Base-by-base conservation (phyloP, 2,888 invertebrate genomes). In the Protula sp. region DNA sequence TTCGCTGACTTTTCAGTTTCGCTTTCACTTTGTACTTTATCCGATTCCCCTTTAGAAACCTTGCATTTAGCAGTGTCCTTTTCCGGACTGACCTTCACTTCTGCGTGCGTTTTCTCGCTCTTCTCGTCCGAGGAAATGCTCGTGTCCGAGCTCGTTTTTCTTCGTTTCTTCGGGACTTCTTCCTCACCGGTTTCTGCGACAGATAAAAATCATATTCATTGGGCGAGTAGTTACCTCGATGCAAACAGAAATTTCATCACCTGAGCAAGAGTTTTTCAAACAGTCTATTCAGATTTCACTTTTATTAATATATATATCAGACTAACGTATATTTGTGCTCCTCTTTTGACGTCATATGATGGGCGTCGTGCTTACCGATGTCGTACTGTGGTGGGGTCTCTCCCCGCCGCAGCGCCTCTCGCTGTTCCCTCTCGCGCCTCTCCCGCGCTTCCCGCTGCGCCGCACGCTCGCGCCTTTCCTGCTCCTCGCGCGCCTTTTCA, bases 91-190 rank as follows among this genome's bases (percentile, higher is more conserved):
- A 38, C 45, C n/a, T 38, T n/a, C 9, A n/a, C 45, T 38, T 14
- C 45, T 38, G 45, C n/a, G n/a, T n/a, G n/a, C n/a, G n/a, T n/a
- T n/a, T n/a, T n/a, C n/a, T n/a, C n/a, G n/a, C n/a, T n/a, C n/a
- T n/a, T n/a, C n/a, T n/a, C n/a, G n/a, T n/a, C n/a, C n/a, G n/a
- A n/a, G n/a, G n/a, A n/a, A n/a, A n/a, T n/a, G n/a, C n/a, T n/a
- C 9, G 54, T 48, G n/a, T 24, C 52, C 22, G 61, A 61, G 26
- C 48, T 52, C 1, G 57, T 61, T n/a, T 53, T 27, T 38, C 58
- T 53, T 30, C 61, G 2, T 26, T 61, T 61, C 2, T 50, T n/a
- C 22, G 61, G 61, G 19, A 57, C 31, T 48, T 47, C 57, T 28
- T 19, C 29, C 30, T 38, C 38, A 9, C 38, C 38, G 9, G 38